Percentiles rank a stretch among this genome's conserved stretches.
Evolutionary conservation across 2,888 invertebrate genomes (phyloP).

Genomic region (Sepiola atlantica): DNA sequence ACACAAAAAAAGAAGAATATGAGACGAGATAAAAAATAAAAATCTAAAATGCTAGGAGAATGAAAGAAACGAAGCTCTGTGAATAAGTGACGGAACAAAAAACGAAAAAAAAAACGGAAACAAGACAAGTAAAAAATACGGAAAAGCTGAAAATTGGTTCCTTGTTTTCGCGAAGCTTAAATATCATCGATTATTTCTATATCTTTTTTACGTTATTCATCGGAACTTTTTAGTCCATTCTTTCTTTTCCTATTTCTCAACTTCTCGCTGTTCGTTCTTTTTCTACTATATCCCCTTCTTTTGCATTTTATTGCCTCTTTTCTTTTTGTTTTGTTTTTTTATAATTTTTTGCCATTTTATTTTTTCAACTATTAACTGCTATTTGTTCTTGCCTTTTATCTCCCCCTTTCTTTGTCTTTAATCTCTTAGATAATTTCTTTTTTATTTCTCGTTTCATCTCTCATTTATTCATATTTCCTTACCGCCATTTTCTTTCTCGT

Average conservation of each 20-base stretch:
- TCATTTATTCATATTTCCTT: too few relatives aligned
- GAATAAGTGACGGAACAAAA: not conserved
- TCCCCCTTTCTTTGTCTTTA: too few relatives aligned
- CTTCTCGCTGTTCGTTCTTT: not conserved
- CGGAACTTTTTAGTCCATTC: not conserved
- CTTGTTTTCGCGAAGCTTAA: slow-evolving; percentile 32
- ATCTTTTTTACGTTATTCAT: not conserved
- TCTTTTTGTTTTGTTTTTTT: not conserved
- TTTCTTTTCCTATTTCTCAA: not conserved
- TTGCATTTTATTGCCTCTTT: not conserved
- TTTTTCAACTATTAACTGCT: not conserved
- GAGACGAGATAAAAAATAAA: not conserved
- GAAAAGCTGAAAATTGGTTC: not conserved
- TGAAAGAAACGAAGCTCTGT: not conserved
- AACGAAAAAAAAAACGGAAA: not conserved
- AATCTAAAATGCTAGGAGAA: not conserved
- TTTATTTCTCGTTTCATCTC: too few relatives aligned
- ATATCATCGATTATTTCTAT: slow-evolving; percentile 32
- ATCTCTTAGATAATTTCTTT: too few relatives aligned
- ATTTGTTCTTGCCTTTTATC: too few relatives aligned
- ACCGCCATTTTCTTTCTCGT: too few relatives aligned
- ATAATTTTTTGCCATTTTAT: not conserved
- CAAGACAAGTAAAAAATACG: too few relatives aligned
- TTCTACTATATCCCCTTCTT: not conserved
- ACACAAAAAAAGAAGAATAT: not conserved